Percentiles rank a stretch among this genome's conserved stretches.
Evolutionary conservation across 1,140 invertebrate species (phyloP).

Genomic region (Psilanteris sp.): DNA sequence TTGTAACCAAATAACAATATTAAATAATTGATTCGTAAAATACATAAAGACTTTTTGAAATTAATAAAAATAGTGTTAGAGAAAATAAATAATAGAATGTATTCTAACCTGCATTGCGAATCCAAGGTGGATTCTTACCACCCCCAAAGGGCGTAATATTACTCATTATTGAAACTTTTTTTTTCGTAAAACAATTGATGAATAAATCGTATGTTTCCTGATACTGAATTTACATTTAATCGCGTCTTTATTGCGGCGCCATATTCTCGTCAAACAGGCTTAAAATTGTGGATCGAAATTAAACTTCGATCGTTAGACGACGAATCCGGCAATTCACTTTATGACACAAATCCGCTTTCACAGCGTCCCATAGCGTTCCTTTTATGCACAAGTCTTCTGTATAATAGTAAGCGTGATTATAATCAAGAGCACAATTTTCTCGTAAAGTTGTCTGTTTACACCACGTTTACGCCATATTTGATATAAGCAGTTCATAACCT

Average conservation of each 20-base stretch:
- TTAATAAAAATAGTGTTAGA: neutral
- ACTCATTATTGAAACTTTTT: constrained; percentile 68
- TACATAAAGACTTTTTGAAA: neutral
- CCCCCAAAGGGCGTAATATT: constrained; percentile 81
- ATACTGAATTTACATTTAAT: constrained; percentile 26
- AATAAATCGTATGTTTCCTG: neutral
- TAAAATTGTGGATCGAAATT: neutral
- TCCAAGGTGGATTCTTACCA: constrained; percentile 83
- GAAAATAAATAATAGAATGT: neutral
- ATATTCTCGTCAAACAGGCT: constrained; percentile 64
- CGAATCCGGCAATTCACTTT: neutral
- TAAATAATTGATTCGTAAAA: no score
- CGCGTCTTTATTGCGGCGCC: constrained; percentile 75
- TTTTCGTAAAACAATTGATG: constrained; percentile 1
- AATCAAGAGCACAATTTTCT: no score
- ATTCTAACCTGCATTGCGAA: constrained; percentile 78
- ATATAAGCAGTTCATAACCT: constrained; percentile 10
- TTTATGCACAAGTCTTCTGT: neutral
- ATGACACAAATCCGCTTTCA: neutral
- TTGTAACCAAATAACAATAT: no score
- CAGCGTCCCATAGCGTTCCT: neutral
- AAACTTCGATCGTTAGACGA: neutral
- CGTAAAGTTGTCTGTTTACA: constrained; percentile 22
- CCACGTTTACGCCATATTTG: constrained; percentile 45
- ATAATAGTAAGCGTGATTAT: no score